phyloP scores from a whole-genome alignment of 2,888 invertebrate species.

The Unio pictorum region DNA sequence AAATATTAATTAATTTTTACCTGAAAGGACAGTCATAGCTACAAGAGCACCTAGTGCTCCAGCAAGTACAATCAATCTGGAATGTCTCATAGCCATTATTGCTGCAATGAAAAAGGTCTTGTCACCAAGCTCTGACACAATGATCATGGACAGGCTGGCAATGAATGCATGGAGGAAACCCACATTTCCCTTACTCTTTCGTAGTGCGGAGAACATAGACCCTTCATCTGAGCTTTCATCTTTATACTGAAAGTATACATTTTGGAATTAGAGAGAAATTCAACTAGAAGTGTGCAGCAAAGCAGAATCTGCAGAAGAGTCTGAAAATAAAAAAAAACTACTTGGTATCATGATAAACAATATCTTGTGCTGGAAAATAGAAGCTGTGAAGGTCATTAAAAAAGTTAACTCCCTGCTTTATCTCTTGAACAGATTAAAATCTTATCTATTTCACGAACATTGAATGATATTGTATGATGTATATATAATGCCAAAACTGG shows the following conservation, averaged over 20 bases:
- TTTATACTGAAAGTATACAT: conserved; percentile 1
- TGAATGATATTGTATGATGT: too few species aligned
- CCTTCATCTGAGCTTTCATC: conserved; percentile 42
- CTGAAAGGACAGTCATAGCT: conserved; percentile 94
- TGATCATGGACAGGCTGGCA: conserved; percentile 94
- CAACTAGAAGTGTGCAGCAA: too few species aligned
- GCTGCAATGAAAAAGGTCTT: conserved; percentile 99
- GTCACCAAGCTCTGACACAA: conserved; percentile 98
- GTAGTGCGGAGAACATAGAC: conserved; percentile 29
- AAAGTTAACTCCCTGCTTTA: too few species aligned
- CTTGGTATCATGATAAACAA: too few species aligned
- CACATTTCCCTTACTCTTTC: conserved; percentile 49
- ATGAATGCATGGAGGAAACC: conserved; percentile 95
- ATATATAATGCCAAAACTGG: too few species aligned
- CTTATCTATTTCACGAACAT: too few species aligned
- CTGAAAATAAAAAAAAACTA: too few species aligned
- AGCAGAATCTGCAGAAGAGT: too few species aligned
- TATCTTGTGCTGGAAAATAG: too few species aligned
- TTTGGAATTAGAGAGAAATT: too few species aligned
- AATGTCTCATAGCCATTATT: conserved; percentile 99
- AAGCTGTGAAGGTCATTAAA: too few species aligned
- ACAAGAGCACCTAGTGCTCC: conserved; percentile 94
- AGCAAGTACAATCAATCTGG: conserved; percentile 89
- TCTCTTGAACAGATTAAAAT: too few species aligned
- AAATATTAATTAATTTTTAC: conserved; percentile 70